Evolutionary conservation across 2,113 vertebrate genomes (phyloP), one percentile per base, ranked within the genome.

Genomic region (Caranx melampygus): DNA sequence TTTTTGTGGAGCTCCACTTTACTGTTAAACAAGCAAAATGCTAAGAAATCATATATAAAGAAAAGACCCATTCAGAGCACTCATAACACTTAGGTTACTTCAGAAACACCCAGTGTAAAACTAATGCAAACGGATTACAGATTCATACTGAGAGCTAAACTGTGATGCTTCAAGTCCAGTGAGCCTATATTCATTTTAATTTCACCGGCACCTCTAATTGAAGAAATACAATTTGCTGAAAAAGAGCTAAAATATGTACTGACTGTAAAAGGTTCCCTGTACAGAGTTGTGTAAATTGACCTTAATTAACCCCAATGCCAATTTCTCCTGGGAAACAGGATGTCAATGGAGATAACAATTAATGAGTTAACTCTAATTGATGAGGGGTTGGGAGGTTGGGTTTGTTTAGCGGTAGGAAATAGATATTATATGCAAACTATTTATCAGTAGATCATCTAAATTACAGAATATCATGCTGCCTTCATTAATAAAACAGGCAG

Each of bases 221-320:
- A 76, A 62, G 57, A 45, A 2, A 3, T 35, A 0, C 3, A 31
- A 54, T 3, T 18, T 21, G 60, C 0, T 57, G n/a, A 18, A 57
- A 72, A 73, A 42, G 49, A 69, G n/a, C 13, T 72, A 40, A 4
- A 77, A 57, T 40, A n/a, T 34, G 34, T 64, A 59, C 54, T 65
- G 9, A 40, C 37, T 55, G 47, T 49, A 65, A 47, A 31, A 67
- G 74, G 26, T 52, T 77, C 35, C 60, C 21, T 55, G 16, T 49
- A 12, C 31, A 31, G 26, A 35, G 10, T 57, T 75, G 37, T 59
- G 44, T 49, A 62, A 54, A 78, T 58, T 72, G 58, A 21, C 70
- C 57, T 73, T 78, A 73, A 89, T 86, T 84, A 79, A 79, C 81
- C 61, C 21, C 21, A 72, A 37, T 20, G 68, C 20, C 37, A 14